Evolutionary conservation across 2,797 vertebrate species (phyloP).

Genomic region (Psittacula derbiana): DNA sequence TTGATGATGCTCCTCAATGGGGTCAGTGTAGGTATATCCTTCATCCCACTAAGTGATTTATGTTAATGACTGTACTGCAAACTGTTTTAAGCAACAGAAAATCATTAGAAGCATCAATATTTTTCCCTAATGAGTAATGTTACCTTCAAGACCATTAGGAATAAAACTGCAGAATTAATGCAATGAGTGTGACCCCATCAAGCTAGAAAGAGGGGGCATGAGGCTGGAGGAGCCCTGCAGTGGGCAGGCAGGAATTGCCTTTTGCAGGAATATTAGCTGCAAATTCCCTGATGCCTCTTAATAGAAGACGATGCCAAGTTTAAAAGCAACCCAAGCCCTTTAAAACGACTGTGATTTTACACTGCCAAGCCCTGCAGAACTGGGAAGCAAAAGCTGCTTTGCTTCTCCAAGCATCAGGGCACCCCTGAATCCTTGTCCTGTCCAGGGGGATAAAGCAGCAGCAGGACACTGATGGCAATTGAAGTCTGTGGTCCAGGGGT

Average conservation of each 20-base stretch:
- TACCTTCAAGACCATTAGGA: not conserved
- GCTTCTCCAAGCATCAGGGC: not conserved
- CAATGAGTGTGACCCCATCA: not conserved
- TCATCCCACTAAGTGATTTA: not conserved
- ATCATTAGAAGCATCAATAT: not conserved
- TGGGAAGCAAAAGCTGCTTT: not conserved
- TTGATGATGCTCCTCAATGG: rapidly evolving
- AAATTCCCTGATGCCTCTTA: not conserved
- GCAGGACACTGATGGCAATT: not conserved
- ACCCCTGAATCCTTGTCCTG: not conserved
- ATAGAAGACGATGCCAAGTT: not conserved
- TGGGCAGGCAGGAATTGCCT: not conserved
- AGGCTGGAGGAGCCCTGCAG: not conserved
- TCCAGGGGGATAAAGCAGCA: not conserved
- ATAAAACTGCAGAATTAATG: not conserved
- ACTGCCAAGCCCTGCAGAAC: not conserved
- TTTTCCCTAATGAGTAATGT: not conserved
- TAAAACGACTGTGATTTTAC: rapidly evolving
- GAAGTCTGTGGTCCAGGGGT: not conserved
- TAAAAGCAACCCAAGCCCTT: not conserved
- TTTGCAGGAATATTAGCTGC: not conserved
- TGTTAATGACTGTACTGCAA: not conserved
- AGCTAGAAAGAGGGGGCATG: not conserved
- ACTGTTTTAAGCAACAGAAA: not conserved
- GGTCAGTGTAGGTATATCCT: not conserved